Evolutionary conservation across 1,140 invertebrate genomes (phyloP).

Genomic region (Brachionus angularis): DNA sequence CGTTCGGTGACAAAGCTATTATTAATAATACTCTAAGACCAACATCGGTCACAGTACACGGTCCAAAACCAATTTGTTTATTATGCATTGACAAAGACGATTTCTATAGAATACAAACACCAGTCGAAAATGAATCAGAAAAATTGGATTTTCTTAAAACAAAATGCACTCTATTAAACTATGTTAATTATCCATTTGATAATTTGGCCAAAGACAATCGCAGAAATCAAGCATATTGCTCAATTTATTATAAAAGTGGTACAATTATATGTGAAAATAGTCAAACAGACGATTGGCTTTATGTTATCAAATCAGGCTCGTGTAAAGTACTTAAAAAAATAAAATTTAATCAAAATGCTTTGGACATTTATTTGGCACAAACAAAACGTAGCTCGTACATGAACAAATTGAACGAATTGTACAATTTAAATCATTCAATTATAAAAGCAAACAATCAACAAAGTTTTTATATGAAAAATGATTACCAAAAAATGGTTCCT

Average conservation of each 20-base stretch:
- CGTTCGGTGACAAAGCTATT: slow-evolving; percentile 16
- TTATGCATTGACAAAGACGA: neutral
- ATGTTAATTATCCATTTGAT: neutral
- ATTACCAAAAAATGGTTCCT: neutral
- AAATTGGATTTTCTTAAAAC: neutral
- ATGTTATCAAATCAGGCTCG: slow-evolving; percentile 11
- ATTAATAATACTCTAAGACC: slow-evolving; percentile 8
- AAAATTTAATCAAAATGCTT: neutral
- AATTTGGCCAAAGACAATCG: neutral
- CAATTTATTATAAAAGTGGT: slow-evolving; percentile 25
- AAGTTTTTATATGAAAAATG: neutral
- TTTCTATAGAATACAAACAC: slow-evolving; percentile 15
- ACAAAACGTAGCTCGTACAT: neutral
- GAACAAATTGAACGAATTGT: neutral
- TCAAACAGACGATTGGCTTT: slow-evolving; percentile 13
- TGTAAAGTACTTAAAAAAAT: slow-evolving; percentile 3
- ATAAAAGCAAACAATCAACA: slow-evolving; percentile 11
- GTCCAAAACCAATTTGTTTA: slow-evolving; percentile 6
- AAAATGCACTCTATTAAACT: neutral
- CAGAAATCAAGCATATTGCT: slow-evolving; percentile 17
- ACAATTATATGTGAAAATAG: slow-evolving; percentile 30
- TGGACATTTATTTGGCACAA: neutral
- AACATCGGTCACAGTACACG: neutral
- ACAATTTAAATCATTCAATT: neutral
- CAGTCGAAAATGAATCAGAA: neutral